phyloP scores from a whole-genome alignment of 1,140 invertebrate genomes.

The Oryzaephilus surinamensis region DNA sequence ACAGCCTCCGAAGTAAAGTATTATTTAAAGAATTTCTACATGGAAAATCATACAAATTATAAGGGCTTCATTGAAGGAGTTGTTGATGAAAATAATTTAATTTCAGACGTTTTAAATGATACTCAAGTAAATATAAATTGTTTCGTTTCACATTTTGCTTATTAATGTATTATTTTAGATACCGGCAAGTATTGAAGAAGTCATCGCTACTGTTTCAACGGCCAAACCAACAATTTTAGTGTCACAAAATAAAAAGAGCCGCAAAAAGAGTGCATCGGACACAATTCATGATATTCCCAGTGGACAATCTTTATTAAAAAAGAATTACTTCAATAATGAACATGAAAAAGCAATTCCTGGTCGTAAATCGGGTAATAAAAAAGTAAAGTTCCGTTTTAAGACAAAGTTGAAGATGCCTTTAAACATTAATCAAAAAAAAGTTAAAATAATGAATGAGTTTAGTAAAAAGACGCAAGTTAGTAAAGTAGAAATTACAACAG shows the following conservation, averaged over 20 bases:
- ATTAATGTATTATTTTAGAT: constrained; percentile 24
- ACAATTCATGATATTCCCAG: constrained; percentile 7
- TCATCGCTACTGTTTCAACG: constrained; percentile 42
- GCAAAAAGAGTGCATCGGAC: constrained; percentile 13
- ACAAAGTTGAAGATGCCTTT: constrained; percentile 15
- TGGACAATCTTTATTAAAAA: too few relatives aligned
- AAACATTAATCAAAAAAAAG: constrained; percentile 22
- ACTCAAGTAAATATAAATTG: constrained; percentile 15
- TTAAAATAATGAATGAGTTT: constrained; percentile 27
- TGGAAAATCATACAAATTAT: constrained; percentile 15
- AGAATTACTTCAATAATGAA: constrained; percentile 8
- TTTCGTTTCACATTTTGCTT: too few relatives aligned
- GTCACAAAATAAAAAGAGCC: constrained; percentile 10
- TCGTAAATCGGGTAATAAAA: constrained; percentile 6
- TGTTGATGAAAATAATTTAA: constrained; percentile 1
- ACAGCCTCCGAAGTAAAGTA: constrained; percentile 49
- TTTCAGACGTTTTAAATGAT: constrained; percentile 21
- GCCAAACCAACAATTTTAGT: constrained; percentile 42
- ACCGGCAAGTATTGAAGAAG: constrained; percentile 41
- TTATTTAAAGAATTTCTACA: constrained; percentile 38
- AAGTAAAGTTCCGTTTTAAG: constrained; percentile 14
- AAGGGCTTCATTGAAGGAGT: constrained; percentile 9
- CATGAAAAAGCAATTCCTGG: constrained; percentile 1
- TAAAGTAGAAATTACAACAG: constrained; percentile 38
- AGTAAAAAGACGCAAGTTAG: constrained; percentile 33